Evolutionary conservation across 2,888 invertebrate species (phyloP).

Genomic region (Cremastinae sp.): DNA sequence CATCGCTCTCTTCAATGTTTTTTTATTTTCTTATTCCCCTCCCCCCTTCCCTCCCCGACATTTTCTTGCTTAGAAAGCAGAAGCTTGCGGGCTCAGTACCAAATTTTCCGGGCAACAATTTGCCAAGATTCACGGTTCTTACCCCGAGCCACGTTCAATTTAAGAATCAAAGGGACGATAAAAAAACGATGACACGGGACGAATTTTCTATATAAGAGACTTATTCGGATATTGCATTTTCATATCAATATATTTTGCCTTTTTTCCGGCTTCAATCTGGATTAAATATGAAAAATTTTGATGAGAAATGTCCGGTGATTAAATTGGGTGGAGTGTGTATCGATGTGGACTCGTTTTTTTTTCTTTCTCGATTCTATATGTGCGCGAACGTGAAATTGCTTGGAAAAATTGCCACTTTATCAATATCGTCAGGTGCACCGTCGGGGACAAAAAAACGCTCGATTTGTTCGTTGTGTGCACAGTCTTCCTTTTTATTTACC

Average conservation of each 20-base stretch:
- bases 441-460: slow-evolving; percentile 3
- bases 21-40: slow-evolving; percentile 25
- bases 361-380: neutral
- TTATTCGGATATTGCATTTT: too few species aligned
- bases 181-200: neutral
- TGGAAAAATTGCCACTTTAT: slow-evolving; percentile 17
- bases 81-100: slow-evolving; percentile 3
- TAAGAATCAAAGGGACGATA: neutral
- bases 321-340: too few species aligned
- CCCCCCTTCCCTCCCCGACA: neutral
- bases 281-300: too few species aligned
- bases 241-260: too few species aligned
- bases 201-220: slow-evolving; percentile 6
- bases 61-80: slow-evolving; percentile 15
- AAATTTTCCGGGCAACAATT: slow-evolving; percentile 35
- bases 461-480: slow-evolving; percentile 21
- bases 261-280: too few species aligned
- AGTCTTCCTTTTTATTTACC: slow-evolving; percentile 11
- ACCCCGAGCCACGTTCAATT: slow-evolving; percentile 21
- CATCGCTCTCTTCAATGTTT: neutral
- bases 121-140: slow-evolving; percentile 24
- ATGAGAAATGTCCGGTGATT: too few species aligned
- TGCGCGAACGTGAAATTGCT: neutral
- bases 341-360: neutral
- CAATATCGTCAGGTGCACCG: slow-evolving; percentile 12